Evolutionary conservation across 1,140 invertebrate genomes (phyloP).

Genomic region (Melanaphis sacchari): DNA sequence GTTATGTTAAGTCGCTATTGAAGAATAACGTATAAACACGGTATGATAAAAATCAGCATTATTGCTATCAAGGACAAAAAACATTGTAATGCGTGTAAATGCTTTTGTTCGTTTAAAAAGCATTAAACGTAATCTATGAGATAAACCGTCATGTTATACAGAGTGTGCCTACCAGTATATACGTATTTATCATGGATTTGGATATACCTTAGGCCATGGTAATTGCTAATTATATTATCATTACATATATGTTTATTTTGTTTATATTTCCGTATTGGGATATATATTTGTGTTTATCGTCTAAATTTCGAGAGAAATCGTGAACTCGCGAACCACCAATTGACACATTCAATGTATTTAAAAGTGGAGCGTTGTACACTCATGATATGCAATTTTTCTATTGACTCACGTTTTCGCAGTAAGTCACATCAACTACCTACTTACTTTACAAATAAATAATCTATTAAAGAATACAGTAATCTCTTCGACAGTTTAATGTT

Average conservation of each 20-base stretch:
- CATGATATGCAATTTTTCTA: not conserved
- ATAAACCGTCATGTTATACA: not conserved
- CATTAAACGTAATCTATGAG: not conserved
- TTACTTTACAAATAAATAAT: not conserved
- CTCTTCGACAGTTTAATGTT: not conserved
- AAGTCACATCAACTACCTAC: not conserved
- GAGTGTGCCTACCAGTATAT: not conserved
- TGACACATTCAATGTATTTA: not conserved
- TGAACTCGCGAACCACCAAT: not conserved
- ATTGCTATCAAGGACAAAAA: not conserved
- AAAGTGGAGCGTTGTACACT: not conserved
- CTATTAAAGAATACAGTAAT: not conserved
- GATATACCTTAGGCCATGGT: no score
- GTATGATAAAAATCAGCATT: not conserved
- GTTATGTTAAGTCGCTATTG: not conserved
- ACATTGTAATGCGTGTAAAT: not conserved
- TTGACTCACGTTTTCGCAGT: not conserved
- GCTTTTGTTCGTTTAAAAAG: not conserved
- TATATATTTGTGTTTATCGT: not conserved
- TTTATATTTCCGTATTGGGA: not conserved
- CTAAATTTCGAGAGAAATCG: not conserved
- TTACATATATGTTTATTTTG: not conserved
- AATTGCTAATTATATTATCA: not conserved
- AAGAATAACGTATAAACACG: not conserved
- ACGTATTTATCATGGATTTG: no score